phyloP scores from a whole-genome alignment of 2,113 vertebrate species.

The Scolopax mira region DNA sequence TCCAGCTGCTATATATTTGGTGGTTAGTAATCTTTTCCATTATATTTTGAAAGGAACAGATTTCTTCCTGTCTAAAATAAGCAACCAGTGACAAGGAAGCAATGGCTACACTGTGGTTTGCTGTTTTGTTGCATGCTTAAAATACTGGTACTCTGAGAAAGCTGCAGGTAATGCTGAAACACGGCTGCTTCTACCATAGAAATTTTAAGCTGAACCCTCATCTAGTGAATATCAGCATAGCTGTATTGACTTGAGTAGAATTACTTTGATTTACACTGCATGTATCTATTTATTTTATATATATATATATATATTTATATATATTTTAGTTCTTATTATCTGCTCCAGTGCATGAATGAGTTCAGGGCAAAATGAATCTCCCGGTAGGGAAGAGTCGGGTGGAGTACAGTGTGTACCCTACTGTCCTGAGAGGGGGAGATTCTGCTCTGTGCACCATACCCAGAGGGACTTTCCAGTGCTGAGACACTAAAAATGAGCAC shows the following conservation, averaged over 20 bases:
- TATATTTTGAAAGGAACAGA: conserved; percentile 36
- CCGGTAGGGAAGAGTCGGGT: not conserved
- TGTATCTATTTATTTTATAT: not conserved
- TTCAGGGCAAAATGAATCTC: not conserved
- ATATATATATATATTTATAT: not conserved
- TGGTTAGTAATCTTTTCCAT: conserved; percentile 34
- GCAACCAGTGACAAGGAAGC: conserved; percentile 9
- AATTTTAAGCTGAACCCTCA: not conserved
- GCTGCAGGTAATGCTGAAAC: not conserved
- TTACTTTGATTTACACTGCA: not conserved
- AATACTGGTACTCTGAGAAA: not conserved
- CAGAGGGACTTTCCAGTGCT: not conserved
- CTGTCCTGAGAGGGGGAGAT: not conserved
- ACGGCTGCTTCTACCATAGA: not conserved
- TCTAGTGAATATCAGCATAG: not conserved
- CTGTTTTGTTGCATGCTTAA: conserved; percentile 4
- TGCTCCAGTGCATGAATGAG: not conserved
- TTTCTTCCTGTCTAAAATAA: conserved; percentile 46
- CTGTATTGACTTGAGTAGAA: not conserved
- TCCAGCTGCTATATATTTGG: conserved; percentile 42
- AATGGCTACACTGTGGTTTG: conserved; percentile 5
- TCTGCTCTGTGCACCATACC: not conserved
- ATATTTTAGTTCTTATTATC: not conserved
- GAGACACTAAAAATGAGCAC: not conserved
- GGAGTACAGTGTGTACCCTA: not conserved